Evolutionary conservation across 2,797 vertebrate genomes (phyloP), one percentile per base, ranked within the genome.

Genomic region (Aplochiton taeniatus): DNA sequence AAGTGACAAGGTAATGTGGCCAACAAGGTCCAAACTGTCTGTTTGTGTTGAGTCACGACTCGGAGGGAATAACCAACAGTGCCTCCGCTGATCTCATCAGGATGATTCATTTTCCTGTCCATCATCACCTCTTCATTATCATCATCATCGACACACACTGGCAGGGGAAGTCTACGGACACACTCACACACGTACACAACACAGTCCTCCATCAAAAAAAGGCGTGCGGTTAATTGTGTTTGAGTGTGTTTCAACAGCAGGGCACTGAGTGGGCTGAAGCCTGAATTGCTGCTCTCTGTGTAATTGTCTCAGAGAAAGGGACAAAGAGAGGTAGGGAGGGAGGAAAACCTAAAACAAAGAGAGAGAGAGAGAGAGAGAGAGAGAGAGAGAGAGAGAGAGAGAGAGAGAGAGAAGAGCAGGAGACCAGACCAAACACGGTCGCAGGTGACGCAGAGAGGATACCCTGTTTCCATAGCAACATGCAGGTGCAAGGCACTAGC

Each of bases 381-480:
- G 64, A 45, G 6, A 0, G 43, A 17, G 41, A 17, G 17, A 54
- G 52, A 31, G 19, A 16, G 43, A 45, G 42, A 13, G 41, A 17
- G 41, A 12, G 9, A 45, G 43, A 8, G 19, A n/a, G 47, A 50
- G 14, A 9, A 41, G 58, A 80, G 81, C 77, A 88, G 87, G 86
- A 90, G 89, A 80, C 64, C 69, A 79, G 67, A 86, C 88, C 89
- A 90, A 88, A 89, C 68, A 85, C 85, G 87, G 84, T 75, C 86
- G 83, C 85, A 87, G 81, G 85, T 92, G 90, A 91, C 78, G 87
- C 86, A 89, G 56, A 72, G 86, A 92, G 87, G 88, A 92, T 90
- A 84, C 90, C 89, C 85, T 85, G 91, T 93, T 91, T 89, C 92
- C 90, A 93, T 92, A 90, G 92, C 87, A 92, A 93, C 90, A 76